These are phyloP conservation scores for Apis laboriosa DNA, from an alignment of 1,140 invertebrate species.

Conservation along the genomic window DNA sequence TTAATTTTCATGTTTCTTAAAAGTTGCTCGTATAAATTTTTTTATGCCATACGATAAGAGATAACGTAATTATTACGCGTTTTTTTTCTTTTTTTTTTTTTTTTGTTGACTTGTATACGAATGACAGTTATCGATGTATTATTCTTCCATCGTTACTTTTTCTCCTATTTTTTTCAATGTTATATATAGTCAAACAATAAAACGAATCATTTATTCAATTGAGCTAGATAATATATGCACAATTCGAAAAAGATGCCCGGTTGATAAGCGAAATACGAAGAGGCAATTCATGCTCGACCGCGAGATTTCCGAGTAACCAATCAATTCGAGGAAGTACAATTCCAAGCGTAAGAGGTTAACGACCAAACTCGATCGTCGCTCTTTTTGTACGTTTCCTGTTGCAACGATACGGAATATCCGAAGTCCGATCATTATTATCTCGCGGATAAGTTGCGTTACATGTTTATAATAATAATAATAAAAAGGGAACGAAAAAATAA, in stretches of 20 bases:
- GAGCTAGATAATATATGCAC: not conserved
- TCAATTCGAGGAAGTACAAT: conserved; percentile 46
- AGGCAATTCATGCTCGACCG: not conserved
- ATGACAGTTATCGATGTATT: too few relatives aligned
- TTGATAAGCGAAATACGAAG: conserved; percentile 22
- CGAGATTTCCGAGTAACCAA: conserved; percentile 43
- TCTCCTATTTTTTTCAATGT: not conserved
- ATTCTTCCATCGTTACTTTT: too few relatives aligned
- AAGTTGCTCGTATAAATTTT: not conserved
- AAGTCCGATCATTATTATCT: conserved; percentile 18
- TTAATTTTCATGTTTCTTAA: conserved; percentile 24
- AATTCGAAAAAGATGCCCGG: not conserved
- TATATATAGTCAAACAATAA: not conserved
- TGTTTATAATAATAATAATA: not conserved
- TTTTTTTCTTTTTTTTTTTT: not conserved
- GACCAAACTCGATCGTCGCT: conserved; percentile 36
- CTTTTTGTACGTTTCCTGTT: conserved; percentile 18
- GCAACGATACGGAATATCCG: conserved; percentile 4
- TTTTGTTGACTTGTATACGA: too few relatives aligned
- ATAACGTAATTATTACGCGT: not conserved
- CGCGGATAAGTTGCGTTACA: not conserved
- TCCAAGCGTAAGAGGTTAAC: conserved; percentile 31
- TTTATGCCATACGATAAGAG: not conserved
- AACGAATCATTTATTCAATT: not conserved
- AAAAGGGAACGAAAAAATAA: not conserved